These are phyloP conservation scores for Nomia melanderi DNA, from an alignment of 1,140 invertebrate genomes.

Conservation along the genomic window DNA sequence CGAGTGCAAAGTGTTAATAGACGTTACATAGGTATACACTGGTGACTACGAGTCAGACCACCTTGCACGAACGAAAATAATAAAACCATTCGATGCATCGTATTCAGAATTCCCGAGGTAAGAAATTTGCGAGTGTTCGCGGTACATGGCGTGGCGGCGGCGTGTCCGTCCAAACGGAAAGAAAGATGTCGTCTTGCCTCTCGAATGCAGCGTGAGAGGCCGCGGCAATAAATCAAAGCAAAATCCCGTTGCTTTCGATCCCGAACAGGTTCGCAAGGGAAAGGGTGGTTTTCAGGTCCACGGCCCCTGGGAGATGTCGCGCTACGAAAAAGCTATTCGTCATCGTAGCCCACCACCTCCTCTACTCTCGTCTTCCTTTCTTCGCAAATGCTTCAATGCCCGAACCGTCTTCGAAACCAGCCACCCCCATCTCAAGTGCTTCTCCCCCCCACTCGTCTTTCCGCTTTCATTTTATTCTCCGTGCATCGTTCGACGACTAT, in stretches of 20 bases:
- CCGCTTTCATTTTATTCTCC: background rate
- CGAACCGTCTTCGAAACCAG: conserved; percentile 24
- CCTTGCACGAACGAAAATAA: background rate
- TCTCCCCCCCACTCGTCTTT: background rate
- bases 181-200: conserved; percentile 42
- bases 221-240: conserved; percentile 58
- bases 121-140: conserved; percentile 10
- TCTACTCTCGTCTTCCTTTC: background rate
- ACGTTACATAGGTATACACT: too few relatives aligned
- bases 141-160: background rate
- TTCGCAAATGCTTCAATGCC: background rate
- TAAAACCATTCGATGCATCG: too few relatives aligned
- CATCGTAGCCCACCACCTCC: conserved; percentile 41
- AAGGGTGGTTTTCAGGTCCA: conserved; percentile 40
- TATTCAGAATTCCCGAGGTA: background rate
- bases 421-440: conserved; percentile 14
- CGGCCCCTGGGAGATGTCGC: conserved; percentile 43
- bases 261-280: conserved; percentile 14
- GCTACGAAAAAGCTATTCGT: conserved; percentile 55
- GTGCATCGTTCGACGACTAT: background rate
- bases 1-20: too few relatives aligned
- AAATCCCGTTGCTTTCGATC: conserved; percentile 53
- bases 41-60: background rate
- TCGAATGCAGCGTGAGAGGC: conserved; percentile 35
- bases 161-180: conserved; percentile 20